These are phyloP conservation scores for Drosophila pseudoananassae DNA, from an alignment of 1,140 invertebrate species.

Conservation along the genomic window DNA sequence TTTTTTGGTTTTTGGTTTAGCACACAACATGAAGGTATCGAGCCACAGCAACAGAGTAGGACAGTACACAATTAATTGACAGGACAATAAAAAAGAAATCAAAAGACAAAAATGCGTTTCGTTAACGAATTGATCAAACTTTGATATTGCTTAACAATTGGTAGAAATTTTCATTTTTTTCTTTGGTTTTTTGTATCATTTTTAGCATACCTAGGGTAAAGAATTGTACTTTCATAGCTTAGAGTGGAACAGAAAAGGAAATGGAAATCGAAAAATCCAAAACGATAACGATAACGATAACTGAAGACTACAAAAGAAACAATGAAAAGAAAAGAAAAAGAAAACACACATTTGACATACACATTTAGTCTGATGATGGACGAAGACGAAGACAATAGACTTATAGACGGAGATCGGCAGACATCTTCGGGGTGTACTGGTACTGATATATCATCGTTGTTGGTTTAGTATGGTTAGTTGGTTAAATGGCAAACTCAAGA, in stretches of 20 bases:
- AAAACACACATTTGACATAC: constrained; percentile 70
- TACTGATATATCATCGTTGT: constrained; percentile 40
- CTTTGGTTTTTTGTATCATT: constrained; percentile 32
- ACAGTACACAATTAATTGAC: constrained; percentile 87
- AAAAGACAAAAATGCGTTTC: constrained; percentile 82
- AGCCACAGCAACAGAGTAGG: constrained; percentile 87
- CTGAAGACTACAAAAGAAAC: constrained; percentile 37
- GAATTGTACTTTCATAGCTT: constrained; percentile 47
- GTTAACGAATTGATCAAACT: constrained; percentile 79
- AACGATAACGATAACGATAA: constrained; percentile 33
- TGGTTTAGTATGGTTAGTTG: constrained; percentile 80
- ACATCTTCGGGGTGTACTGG: constrained; percentile 42
- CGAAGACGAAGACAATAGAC: constrained; percentile 44
- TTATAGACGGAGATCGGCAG: constrained; percentile 48
- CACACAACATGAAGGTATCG: constrained; percentile 83
- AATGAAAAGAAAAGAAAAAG: constrained; percentile 39
- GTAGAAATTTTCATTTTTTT: constrained; percentile 37
- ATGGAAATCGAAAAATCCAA: constrained; percentile 31
- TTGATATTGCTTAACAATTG: constrained; percentile 52
- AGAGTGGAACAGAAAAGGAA: constrained; percentile 52
- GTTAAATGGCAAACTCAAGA: constrained; percentile 61
- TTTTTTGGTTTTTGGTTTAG: constrained; percentile 65
- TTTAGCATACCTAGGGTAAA: constrained; percentile 53
- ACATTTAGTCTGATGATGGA: constrained; percentile 66
- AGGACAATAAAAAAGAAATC: constrained; percentile 84